A percentile compares a stretch with the other conserved stretches of the same genome.
Evolutionary conservation across 2,113 vertebrate species (phyloP).

Genomic region (Verasper variegatus): DNA sequence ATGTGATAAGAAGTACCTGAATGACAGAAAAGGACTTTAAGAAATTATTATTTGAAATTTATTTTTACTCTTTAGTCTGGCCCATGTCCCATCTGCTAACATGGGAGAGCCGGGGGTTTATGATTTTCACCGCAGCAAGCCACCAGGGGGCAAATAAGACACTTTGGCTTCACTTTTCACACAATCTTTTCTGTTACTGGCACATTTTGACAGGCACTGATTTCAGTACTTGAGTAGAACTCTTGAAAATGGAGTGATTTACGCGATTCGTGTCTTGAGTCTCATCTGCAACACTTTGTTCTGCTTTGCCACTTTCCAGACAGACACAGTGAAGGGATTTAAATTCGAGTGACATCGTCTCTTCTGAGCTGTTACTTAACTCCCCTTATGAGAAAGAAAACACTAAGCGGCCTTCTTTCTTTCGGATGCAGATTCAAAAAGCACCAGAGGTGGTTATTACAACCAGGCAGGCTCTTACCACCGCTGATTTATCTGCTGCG

Average conservation of each 20-base stretch:
- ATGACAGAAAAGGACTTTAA: too few relatives aligned
- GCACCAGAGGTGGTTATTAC: conserved; percentile 18
- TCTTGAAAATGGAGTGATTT: background rate
- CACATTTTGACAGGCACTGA: too few relatives aligned
- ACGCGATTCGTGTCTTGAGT: background rate
- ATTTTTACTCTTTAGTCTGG: too few relatives aligned
- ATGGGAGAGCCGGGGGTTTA: too few relatives aligned
- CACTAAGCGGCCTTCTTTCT: background rate
- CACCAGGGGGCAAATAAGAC: too few relatives aligned
- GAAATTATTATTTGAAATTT: too few relatives aligned
- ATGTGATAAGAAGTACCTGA: too few relatives aligned
- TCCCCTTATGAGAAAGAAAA: conserved; percentile 15
- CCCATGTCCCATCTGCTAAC: too few relatives aligned
- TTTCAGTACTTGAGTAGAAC: background rate
- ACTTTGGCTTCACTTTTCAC: too few relatives aligned
- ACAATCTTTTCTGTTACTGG: too few relatives aligned
- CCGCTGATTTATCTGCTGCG: conserved; percentile 22
- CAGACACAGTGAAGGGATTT: conserved; percentile 27
- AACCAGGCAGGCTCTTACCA: conserved; percentile 10
- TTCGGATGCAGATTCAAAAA: background rate
- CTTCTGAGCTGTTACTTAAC: conserved; percentile 4
- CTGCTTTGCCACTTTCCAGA: conserved; percentile 15
- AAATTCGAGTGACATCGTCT: conserved; percentile 1
- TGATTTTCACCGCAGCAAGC: too few relatives aligned
- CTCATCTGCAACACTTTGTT: conserved; percentile 18